Evolutionary conservation across 2,113 vertebrate species (phyloP).

Genomic region (Corydoras sp.): DNA sequence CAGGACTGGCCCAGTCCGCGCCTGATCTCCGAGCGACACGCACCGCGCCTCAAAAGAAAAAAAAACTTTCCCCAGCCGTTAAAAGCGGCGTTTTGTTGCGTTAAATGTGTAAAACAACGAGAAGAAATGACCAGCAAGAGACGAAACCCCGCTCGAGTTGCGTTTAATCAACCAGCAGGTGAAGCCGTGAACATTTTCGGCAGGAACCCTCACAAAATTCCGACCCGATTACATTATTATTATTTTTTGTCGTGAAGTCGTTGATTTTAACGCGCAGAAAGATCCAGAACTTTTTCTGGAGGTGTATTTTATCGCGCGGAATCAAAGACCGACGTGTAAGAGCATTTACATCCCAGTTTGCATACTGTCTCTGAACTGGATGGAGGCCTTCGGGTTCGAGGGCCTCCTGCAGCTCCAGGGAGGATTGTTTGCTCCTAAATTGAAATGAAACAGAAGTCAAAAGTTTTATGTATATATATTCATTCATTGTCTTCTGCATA

Average conservation of each 20-base stretch:
- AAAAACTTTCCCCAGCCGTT: not conserved
- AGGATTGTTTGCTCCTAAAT: too few relatives aligned
- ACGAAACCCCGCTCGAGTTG: not conserved
- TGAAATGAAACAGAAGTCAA: too few relatives aligned
- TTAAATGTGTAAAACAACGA: not conserved
- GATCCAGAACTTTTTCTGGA: not conserved
- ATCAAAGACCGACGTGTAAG: too few relatives aligned
- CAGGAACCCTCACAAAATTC: not conserved
- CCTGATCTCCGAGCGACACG: slow-evolving; percentile 41
- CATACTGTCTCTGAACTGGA: too few relatives aligned
- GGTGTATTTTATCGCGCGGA: too few relatives aligned
- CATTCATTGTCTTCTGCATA: too few relatives aligned
- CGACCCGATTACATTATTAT: not conserved
- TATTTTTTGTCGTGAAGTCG: not conserved
- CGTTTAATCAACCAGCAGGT: not conserved
- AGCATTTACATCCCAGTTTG: too few relatives aligned
- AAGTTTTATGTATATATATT: too few relatives aligned
- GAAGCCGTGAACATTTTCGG: not conserved
- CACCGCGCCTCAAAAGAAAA: not conserved
- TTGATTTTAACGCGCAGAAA: not conserved
- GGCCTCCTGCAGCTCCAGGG: too few relatives aligned
- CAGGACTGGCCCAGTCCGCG: slow-evolving; percentile 26
- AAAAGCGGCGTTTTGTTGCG: not conserved
- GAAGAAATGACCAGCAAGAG: not conserved
- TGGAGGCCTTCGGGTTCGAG: too few relatives aligned